These are phyloP conservation scores for Zoanthus sansibaricus DNA, from an alignment of 92 coral and sea anemone species.

Conservation along the genomic window DNA sequence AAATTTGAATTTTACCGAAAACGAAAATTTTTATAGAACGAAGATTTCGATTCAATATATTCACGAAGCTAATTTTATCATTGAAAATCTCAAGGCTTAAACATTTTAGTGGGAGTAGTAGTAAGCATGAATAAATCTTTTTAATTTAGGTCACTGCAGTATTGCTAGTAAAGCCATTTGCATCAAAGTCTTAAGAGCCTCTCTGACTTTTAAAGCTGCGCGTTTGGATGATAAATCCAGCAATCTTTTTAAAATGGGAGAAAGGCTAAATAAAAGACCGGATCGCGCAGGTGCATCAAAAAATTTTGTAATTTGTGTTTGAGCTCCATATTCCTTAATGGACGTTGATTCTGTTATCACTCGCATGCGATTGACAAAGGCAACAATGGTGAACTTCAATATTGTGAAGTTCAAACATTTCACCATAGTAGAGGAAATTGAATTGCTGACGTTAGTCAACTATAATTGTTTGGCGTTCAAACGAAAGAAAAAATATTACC, in stretches of 20 bases:
- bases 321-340: background rate
- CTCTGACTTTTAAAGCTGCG: too few species aligned
- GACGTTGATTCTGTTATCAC: background rate
- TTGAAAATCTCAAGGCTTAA: too few species aligned
- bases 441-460: background rate
- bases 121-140: too few species aligned
- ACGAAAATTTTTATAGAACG: too few species aligned
- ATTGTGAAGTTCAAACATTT: background rate
- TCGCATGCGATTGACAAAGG: background rate
- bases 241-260: background rate
- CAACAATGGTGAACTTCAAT: background rate
- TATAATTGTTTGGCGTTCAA: background rate
- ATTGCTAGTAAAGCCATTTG: too few species aligned
- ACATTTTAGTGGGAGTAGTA: too few species aligned
- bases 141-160: too few species aligned
- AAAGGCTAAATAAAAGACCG: conserved; percentile 9
- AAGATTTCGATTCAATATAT: too few species aligned
- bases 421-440: background rate
- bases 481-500: background rate
- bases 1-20: too few species aligned
- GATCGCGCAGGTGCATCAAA: background rate
- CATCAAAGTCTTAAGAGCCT: too few species aligned
- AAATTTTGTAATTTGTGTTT: background rate
- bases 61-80: too few species aligned
- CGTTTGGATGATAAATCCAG: background rate